Percentiles rank a stretch among this genome's conserved stretches.
Evolutionary conservation across 2,888 invertebrate species (phyloP).

Genomic region (Lasioglossum malachurum): DNA sequence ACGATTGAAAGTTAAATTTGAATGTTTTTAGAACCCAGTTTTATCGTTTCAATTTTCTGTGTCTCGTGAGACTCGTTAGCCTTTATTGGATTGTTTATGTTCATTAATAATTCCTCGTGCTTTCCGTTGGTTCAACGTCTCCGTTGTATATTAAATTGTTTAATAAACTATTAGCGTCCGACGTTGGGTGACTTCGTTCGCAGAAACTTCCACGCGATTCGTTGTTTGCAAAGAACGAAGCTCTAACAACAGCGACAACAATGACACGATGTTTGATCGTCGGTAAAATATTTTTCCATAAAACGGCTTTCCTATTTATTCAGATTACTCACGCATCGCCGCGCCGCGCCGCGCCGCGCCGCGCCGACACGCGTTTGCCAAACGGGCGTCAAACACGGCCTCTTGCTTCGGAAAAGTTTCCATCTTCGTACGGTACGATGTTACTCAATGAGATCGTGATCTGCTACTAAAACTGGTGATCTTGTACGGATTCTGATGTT

Average conservation of each 20-base stretch:
- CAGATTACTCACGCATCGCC: slow-evolving; percentile 20
- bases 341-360: slow-evolving; percentile 8
- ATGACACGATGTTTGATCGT: neutral
- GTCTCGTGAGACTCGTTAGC: neutral
- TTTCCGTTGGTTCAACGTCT: neutral
- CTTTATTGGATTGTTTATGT: neutral
- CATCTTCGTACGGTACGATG: neutral
- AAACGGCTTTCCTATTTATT: neutral
- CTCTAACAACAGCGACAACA: neutral
- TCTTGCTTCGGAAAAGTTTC: neutral
- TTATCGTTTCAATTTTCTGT: neutral
- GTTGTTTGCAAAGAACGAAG: neutral
- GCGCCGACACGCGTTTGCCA: slow-evolving; percentile 7
- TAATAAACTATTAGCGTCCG: neutral
- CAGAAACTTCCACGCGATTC: neutral
- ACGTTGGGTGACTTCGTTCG: neutral
- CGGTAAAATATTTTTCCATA: neutral
- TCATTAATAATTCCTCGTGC: neutral
- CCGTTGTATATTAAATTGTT: neutral
- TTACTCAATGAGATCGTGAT: slow-evolving; percentile 9
- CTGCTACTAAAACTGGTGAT: slow-evolving; percentile 14
- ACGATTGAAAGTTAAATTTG: too few relatives aligned
- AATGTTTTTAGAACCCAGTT: neutral
- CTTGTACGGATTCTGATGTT: neutral
- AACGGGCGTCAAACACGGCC: slow-evolving; percentile 20